Conservation (phyloP, 2,797 vertebrate species). For the Cichlasoma orientale region DNA sequence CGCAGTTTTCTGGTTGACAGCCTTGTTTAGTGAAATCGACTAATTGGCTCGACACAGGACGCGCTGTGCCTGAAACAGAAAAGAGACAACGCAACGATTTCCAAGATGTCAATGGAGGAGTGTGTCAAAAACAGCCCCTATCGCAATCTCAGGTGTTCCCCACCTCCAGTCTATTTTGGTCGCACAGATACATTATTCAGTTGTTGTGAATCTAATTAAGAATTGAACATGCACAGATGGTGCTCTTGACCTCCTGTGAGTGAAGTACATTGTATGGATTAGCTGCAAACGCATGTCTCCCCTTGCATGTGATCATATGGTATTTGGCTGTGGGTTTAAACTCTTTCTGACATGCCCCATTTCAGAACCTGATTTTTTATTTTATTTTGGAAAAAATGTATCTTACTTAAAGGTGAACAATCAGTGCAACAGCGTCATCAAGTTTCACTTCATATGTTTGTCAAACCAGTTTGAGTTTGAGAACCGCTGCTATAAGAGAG, state of each 20-base stretch:
- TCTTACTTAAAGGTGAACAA: too few relatives aligned
- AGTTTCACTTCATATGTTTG: not conserved
- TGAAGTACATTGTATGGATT: constrained; percentile 60
- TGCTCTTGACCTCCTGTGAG: constrained; percentile 73
- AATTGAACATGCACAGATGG: constrained; percentile 83
- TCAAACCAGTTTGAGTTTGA: too few relatives aligned
- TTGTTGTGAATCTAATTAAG: constrained; percentile 79
- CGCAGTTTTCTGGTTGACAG: not conserved
- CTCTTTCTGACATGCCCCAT: not conserved
- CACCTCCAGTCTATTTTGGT: constrained; percentile 66
- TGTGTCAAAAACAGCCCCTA: constrained; percentile 34
- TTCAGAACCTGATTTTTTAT: not conserved
- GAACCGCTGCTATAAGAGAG: too few relatives aligned
- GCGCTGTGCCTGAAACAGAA: not conserved
- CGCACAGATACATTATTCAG: constrained; percentile 77
- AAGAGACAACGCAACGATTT: constrained; percentile 24
- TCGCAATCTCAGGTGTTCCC: constrained; percentile 66
- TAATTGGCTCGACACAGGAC: constrained; percentile 8
- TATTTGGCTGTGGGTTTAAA: not conserved
- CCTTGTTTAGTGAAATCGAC: constrained; percentile 11
- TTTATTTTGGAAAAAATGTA: too few relatives aligned
- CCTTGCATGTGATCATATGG: constrained; percentile 46
- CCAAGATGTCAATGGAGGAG: constrained; percentile 29
- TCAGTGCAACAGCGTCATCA: not conserved
- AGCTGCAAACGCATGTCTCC: constrained; percentile 39